Base-by-base conservation (phyloP, 2,797 vertebrate species). In the Sebastes taczanowskii region DNA sequence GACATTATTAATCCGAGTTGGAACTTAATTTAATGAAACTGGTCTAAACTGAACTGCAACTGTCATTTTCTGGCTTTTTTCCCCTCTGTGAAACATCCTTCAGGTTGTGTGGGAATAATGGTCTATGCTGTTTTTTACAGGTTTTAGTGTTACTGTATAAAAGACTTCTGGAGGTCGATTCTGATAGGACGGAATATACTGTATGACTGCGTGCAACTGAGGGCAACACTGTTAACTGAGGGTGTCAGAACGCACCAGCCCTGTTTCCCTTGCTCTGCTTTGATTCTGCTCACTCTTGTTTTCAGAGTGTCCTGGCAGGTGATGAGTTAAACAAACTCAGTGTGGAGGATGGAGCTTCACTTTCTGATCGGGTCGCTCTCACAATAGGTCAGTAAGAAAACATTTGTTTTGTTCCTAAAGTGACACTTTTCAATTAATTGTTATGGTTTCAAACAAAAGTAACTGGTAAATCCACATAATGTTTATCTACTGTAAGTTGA, bases 301-400 rank as follows among this genome's bases (percentile, higher is more conserved):
- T 92, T 27, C 87, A 98, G 98, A 95, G 91, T 82, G 72, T 95
- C 66, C 87, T 98, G 83, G 87, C 68, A 72, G 89, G 91, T 32
- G 94, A 95, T 9, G 96, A 97, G 11, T 90, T 98, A 30, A 89
- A 85, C 69, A 95, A 95, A 77, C 95, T 99, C 53, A 78, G 76
- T 4, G 75, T 92, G 71, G 84, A 86, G 14, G 91, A 95, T 25
- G 95, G 95, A 81, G 80, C 88, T 4, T 90, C 87, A 52, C 93
- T 99, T 6, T 94, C 95, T 38, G 97, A 98, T 80, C 93, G 94
- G 35, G 80, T 98, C 78, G 97, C 97, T 22, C 90, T 97, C 80
- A 94, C 95, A 49, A 96, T 97, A 78, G 97, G 97, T 98, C 34
- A 78, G 93, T 89, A 61, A 46, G 14, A 69, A 62, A 20, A n/a